A percentile compares a stretch with the other conserved stretches of the same genome.
Evolutionary conservation across 2,113 vertebrate genomes (phyloP).

Genomic region (Fregetta grallaria): DNA sequence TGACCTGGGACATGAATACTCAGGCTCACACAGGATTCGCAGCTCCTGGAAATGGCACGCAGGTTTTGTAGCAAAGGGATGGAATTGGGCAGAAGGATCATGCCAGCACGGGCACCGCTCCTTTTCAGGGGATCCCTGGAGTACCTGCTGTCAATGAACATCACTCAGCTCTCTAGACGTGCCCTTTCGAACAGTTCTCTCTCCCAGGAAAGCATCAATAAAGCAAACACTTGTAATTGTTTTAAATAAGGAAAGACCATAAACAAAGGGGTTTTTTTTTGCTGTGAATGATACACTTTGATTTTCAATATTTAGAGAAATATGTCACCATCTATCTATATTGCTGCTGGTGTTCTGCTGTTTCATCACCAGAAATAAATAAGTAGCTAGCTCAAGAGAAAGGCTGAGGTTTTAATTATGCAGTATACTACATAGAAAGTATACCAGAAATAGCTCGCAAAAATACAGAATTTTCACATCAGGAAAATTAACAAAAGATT

Average conservation of each 20-base stretch:
- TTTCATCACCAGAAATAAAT: neutral
- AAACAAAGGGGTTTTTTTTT: neutral
- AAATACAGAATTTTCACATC: neutral
- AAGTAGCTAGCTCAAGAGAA: neutral
- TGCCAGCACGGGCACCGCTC: neutral
- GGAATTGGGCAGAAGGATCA: neutral
- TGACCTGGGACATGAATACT: neutral
- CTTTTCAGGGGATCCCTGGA: neutral
- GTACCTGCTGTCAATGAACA: neutral
- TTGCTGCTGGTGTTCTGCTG: neutral
- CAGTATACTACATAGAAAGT: neutral
- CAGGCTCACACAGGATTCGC: neutral
- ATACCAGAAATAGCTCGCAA: neutral
- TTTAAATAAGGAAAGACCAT: neutral
- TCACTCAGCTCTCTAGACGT: neutral
- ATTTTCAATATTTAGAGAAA: neutral
- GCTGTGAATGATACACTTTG: neutral
- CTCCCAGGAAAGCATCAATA: neutral
- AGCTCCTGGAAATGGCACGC: neutral
- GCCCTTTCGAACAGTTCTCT: neutral
- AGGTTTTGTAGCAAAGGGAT: neutral
- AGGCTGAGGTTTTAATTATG: neutral
- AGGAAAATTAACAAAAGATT: constrained; percentile 20
- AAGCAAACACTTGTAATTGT: neutral
- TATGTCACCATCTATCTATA: neutral